Evolutionary conservation across 2,113 vertebrate species (phyloP), one percentile per base, ranked within the genome.

Genomic region (Mandrillus leucophaeus): DNA sequence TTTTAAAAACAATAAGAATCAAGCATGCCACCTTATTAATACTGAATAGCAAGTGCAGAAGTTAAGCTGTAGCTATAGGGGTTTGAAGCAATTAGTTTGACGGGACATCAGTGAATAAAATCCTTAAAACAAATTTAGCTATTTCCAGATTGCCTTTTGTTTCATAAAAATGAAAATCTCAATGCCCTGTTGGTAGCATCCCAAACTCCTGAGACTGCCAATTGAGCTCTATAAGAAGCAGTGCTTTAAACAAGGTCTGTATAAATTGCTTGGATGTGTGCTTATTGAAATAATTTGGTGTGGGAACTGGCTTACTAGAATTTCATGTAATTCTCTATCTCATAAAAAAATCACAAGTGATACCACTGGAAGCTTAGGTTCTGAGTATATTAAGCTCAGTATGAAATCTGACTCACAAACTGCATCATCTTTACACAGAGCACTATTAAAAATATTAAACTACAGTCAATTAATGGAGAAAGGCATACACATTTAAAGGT

Each of bases 21-120:
- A 98, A 99, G 96, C 98, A 98, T 99, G 97, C 98, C 97, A 95
- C 96, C 97, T 98, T 98, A 99, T 98, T 98, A 98, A 98, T 98
- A 99, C 97, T 98, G 98, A 99, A 98, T 98, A 98, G 97, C 98
- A 99, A 99, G 98, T 98, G 98, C 97, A 98, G 98, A 98, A 98
- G 97, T 98, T 98, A 98, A 98, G 97, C 98, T 98, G 97, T 97
- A 99, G 98, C 98, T 98, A 97, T 96, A 98, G 98, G 98, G 96
- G 91, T 98, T 98, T 99, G 98, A 98, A 99, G 98, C 98, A 99
- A 98, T 98, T 98, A 98, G 96, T 98, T 98, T 99, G 98, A 99
- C 98, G 98, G 98, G 98, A 99, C 98, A 98, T 98, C 95, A 90
- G 95, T 97, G 97, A 98, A 98, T 98, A 98, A 98, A 97, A 98